Percentiles rank a stretch among this genome's conserved stretches.
Conservation (phyloP, 2,888 invertebrate species). For the Clusia tigrina region DNA sequence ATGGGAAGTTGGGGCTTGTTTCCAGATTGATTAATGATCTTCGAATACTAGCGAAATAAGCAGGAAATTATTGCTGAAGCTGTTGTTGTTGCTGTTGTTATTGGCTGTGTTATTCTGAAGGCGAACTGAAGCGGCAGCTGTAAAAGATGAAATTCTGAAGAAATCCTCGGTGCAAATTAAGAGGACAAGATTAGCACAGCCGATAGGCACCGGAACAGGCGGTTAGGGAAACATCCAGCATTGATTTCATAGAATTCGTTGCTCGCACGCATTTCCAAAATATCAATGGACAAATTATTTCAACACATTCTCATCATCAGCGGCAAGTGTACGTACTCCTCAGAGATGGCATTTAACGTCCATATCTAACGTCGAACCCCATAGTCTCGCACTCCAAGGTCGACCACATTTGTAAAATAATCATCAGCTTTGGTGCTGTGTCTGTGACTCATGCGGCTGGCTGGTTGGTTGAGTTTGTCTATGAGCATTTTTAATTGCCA, state of each 20-base stretch:
- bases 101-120: not conserved
- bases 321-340: too few relatives aligned
- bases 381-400: too few relatives aligned
- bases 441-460: not conserved
- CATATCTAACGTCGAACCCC: too few relatives aligned
- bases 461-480: not conserved
- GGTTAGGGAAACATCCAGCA: too few relatives aligned
- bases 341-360: too few relatives aligned
- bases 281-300: not conserved
- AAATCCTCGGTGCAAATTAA: not conserved
- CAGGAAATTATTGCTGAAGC: not conserved
- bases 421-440: too few relatives aligned
- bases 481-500: not conserved
- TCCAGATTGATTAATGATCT: not conserved
- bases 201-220: too few relatives aligned
- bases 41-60: not conserved
- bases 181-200: not conserved
- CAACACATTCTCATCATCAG: not conserved
- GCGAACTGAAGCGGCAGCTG: slow-evolving; percentile 1
- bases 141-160: not conserved
- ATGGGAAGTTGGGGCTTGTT: not conserved
- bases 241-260: not conserved
- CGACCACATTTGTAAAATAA: too few relatives aligned
- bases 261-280: not conserved
- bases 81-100: too few relatives aligned